A percentile compares a stretch with the other conserved stretches of the same genome.
phyloP scores from a whole-genome alignment of 1,140 invertebrate genomes.

The Nephotettix cincticeps region DNA sequence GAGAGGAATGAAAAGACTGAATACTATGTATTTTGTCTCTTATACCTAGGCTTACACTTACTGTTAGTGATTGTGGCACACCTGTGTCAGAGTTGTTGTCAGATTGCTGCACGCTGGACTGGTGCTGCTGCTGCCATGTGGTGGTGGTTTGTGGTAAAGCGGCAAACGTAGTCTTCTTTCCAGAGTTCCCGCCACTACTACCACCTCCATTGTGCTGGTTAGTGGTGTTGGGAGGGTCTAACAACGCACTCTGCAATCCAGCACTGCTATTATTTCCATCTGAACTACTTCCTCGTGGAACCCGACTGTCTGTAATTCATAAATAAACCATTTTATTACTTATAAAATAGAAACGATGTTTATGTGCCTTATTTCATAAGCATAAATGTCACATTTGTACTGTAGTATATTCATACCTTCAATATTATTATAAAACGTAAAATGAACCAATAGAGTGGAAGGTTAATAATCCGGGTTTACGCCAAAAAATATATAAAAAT shows the following conservation, averaged over 20 bases:
- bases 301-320: background rate
- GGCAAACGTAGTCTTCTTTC: conserved; percentile 64
- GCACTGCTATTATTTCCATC: conserved; percentile 37
- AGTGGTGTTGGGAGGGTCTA: conserved; percentile 29
- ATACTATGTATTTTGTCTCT: too few relatives aligned
- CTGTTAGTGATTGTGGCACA: background rate
- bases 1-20: too few relatives aligned
- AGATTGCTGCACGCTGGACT: conserved; percentile 4
- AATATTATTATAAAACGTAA: too few relatives aligned
- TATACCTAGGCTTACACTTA: too few relatives aligned
- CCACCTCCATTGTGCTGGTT: conserved; percentile 6
- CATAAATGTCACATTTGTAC: too few relatives aligned
- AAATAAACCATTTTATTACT: too few relatives aligned
- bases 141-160: conserved; percentile 70
- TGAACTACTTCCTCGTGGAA: conserved; percentile 15
- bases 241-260: conserved; percentile 38
- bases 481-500: too few relatives aligned
- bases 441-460: too few relatives aligned
- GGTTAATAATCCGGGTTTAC: too few relatives aligned
- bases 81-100: conserved; percentile 20
- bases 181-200: background rate
- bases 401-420: too few relatives aligned
- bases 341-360: too few relatives aligned
- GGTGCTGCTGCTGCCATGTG: conserved; percentile 80
- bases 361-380: too few relatives aligned